Percentiles rank a stretch among this genome's conserved stretches.
These are phyloP conservation scores for Schizopygopsis malacanthus DNA, from an alignment of 2,797 vertebrate species.

Conservation along the genomic window DNA sequence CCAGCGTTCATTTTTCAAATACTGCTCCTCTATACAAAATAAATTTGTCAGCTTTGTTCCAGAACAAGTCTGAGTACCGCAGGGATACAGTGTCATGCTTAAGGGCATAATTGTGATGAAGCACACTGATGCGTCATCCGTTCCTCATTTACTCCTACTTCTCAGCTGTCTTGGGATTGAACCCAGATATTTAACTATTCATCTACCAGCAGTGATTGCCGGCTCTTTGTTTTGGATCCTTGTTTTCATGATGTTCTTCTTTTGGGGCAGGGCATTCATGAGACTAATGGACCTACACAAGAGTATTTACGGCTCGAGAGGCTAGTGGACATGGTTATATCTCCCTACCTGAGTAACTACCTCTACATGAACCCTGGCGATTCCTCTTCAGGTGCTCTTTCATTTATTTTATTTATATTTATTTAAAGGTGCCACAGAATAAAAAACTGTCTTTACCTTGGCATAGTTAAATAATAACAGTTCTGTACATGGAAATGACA, in stretches of 20 bases:
- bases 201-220: neutral
- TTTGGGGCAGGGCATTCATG: slow-evolving; percentile 85
- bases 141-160: slow-evolving; percentile 33
- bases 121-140: neutral
- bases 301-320: slow-evolving; percentile 87
- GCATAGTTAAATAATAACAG: too few relatives aligned
- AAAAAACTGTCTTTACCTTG: too few relatives aligned
- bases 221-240: neutral
- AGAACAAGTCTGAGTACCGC: neutral
- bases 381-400: slow-evolving; percentile 80
- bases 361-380: slow-evolving; percentile 74
- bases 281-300: slow-evolving; percentile 82
- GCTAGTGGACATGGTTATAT: slow-evolving; percentile 87
- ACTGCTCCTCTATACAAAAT: slow-evolving; percentile 1
- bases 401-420: neutral
- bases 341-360: slow-evolving; percentile 86
- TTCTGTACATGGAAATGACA: too few relatives aligned
- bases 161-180: slow-evolving; percentile 26
- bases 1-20: neutral
- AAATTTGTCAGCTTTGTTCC: slow-evolving; percentile 29
- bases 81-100: slow-evolving; percentile 26
- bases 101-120: slow-evolving; percentile 17
- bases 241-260: slow-evolving; percentile 7
- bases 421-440: too few relatives aligned
- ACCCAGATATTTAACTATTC: slow-evolving; percentile 37